Conservation (phyloP, 2,888 invertebrate genomes). For the Xestia rhomboidea region DNA sequence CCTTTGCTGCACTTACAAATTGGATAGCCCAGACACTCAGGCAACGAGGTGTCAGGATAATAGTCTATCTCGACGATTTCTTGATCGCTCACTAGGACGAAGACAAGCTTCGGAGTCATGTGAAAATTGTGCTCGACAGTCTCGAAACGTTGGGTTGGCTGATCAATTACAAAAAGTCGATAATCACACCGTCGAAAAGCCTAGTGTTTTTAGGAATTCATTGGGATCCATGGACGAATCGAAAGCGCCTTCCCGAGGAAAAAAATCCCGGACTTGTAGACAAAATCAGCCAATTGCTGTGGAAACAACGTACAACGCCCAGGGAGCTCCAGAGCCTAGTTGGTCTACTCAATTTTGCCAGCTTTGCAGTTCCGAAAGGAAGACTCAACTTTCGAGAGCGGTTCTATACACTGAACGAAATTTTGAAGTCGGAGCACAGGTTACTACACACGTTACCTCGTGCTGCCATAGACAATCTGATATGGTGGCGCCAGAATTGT, state of each 20-base stretch:
- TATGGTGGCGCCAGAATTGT: slow-evolving; percentile 6
- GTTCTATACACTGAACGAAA: neutral
- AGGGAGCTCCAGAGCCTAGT: too few species aligned
- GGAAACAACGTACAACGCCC: too few species aligned
- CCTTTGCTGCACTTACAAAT: slow-evolving; percentile 1
- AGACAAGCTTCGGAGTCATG: neutral
- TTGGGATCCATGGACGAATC: neutral
- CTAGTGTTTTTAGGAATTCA: neutral
- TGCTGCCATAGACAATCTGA: slow-evolving; percentile 1
- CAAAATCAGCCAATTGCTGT: too few species aligned
- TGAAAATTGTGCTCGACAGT: neutral
- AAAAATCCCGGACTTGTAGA: too few species aligned
- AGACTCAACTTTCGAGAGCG: neutral
- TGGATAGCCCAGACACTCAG: slow-evolving; percentile 4
- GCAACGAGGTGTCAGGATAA: neutral
- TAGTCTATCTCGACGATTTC: neutral
- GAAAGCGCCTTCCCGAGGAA: neutral
- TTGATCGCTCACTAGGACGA: neutral
- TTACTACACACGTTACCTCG: slow-evolving; percentile 1
- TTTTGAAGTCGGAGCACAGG: slow-evolving; percentile 3
- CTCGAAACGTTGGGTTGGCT: neutral
- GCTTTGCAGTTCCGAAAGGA: too few species aligned
- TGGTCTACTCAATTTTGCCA: too few species aligned
- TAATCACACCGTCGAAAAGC: neutral
- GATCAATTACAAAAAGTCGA: neutral